Base-by-base conservation (phyloP, 2,888 invertebrate genomes). In the Arenicola marina region DNA sequence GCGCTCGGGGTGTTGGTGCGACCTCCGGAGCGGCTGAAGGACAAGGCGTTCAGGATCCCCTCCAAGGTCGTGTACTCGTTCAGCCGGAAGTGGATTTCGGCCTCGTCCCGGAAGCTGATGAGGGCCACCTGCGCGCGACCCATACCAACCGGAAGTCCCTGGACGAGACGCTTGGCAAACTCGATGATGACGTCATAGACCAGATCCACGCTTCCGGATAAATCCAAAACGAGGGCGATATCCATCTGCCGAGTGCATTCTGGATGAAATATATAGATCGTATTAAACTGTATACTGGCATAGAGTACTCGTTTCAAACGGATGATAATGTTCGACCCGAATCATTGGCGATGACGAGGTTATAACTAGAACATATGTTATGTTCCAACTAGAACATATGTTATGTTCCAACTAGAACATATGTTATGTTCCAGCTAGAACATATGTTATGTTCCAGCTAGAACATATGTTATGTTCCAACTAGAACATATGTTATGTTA, bases 81-180 rank as follows among this genome's bases (percentile, higher is more conserved):
- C 4, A 78, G 68, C 46, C 74, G 64, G 65, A 84, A 79, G 57
- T 78, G 76, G 1, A 76, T 72, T 31, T 74, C 73, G 18, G 80
- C 76, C 0, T 71, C 69, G 29, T 81, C 81, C 32, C 82, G 78
- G 71, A 73, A 84, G 59, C 80, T 82, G 15, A 83, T 71, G 32
- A 84, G 69, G 11, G 76, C 81, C 32, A 84, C 73, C 29, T 76
- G 77, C n/a, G 76, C 77, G 34, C 74, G 73, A 21, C 74, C 74
- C 21, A 70, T 65, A 18, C 77, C 78, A 21, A 83, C 74, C 54
- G 80, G 76, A 34, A 84, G 73, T 2, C 76, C 75, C 43, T 75
- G 70, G 2, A 83, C 72, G 24, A 83, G 69, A 48, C 75, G 75
- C 31, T 72, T 65, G 2, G 81, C 78, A 62, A 84, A 84, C 29